Evolutionary conservation across 2,797 vertebrate genomes (phyloP), one percentile per base, ranked within the genome.

Genomic region (Lagodon rhomboides): DNA sequence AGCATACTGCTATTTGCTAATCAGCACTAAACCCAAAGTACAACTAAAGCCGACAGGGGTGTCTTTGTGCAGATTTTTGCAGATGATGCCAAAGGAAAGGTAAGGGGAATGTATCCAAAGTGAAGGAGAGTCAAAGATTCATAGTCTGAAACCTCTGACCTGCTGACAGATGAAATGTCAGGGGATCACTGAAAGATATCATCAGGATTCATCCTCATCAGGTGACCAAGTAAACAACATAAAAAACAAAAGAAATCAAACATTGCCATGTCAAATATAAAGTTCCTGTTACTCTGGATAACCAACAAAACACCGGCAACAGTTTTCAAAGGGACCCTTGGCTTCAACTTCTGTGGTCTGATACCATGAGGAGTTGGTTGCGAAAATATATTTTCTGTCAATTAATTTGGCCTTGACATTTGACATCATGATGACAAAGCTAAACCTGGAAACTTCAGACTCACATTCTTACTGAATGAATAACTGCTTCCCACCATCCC

Each of bases 381-480:
- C 38, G 12, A 53, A 46, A 18, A 18, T 46, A 13, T 18, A 10
- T 17, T 46, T 15, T 34, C 23, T 47, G 3, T 46, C 0, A 75
- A 17, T 16, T 64, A 3, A 38, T 34, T 41, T 41, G 56, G 20
- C 56, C 12, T 38, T 60, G 43, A 53, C 60, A 55, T 34, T 38
- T 65, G 43, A 53, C 50, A 50, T 43, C 64, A 38, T 43, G 2
- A 43, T 43, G 43, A 12, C 11, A 43, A 43, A 34, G 30, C 30
- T 34, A 34, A 34, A 34, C 30, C 30, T 34, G 30, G 6, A 6
- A 43, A 74, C 43, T 64, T 79, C 25, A 13, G 55, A 77, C 62
- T 53, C 11, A 69, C 43, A 18, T 58, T 72, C 53, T 13, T 56
- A 23, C 10, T 58, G 58, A 69, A 68, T 1, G 4, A 73, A 64